Percentiles rank a stretch among this genome's conserved stretches.
Conservation (phyloP, 2,888 invertebrate species). For the Clitarchus hookeri region DNA sequence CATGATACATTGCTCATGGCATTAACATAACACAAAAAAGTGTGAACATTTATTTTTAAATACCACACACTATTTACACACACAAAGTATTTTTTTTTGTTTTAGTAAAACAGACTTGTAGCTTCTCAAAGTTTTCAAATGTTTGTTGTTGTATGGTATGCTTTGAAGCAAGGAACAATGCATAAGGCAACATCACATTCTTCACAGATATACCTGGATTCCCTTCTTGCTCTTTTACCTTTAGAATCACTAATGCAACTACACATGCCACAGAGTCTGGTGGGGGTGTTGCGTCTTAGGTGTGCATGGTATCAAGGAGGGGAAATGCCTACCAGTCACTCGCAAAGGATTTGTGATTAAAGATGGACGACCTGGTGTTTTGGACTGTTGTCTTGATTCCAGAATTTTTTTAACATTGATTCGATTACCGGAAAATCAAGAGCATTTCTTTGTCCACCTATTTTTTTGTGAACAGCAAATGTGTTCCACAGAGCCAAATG, state of each 20-base stretch:
- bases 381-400: too few species aligned
- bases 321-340: constrained; percentile 24
- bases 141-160: constrained; percentile 17
- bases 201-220: constrained; percentile 16
- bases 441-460: constrained; percentile 5
- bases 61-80: background rate
- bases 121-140: constrained; percentile 18
- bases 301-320: background rate
- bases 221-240: background rate
- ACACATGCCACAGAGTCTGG: constrained; percentile 1
- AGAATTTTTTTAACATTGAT: too few species aligned
- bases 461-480: constrained; percentile 17
- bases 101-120: too few species aligned
- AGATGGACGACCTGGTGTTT: constrained; percentile 23
- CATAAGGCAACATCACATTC: constrained; percentile 16
- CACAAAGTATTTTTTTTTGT: background rate
- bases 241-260: background rate
- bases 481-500: constrained; percentile 17
- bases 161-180: constrained; percentile 19
- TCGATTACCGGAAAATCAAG: too few species aligned
- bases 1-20: too few species aligned
- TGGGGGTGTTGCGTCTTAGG: background rate
- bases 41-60: constrained; percentile 46
- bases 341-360: constrained; percentile 6
- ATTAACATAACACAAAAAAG: too few species aligned